phyloP scores from a whole-genome alignment of 2,797 vertebrate species.

The Cirrhinus mrigala region DNA sequence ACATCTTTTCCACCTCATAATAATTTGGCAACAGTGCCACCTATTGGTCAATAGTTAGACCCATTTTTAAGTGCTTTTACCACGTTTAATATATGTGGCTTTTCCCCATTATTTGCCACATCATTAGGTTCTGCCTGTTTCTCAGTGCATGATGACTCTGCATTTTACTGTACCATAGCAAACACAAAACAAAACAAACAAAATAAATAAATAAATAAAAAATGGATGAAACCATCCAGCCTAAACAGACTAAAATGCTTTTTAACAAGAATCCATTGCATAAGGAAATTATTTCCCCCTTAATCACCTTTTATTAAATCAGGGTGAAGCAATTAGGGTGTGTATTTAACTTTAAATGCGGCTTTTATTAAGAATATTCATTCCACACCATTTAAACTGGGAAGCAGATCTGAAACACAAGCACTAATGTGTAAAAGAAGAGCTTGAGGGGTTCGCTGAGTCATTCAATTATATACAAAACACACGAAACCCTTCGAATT shows the following conservation, averaged over 20 bases:
- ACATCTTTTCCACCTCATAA: too few species aligned
- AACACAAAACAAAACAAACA: neutral
- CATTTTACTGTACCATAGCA: neutral
- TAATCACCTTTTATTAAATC: slow-evolving; percentile 75
- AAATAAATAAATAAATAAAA: neutral
- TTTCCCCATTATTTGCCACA: neutral
- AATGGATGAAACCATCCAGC: slow-evolving; percentile 63
- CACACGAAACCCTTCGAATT: slow-evolving; percentile 66
- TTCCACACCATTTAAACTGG: slow-evolving; percentile 59
- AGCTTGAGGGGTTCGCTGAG: slow-evolving; percentile 59
- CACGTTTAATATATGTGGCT: neutral
- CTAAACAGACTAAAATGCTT: slow-evolving; percentile 65
- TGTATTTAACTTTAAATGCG: slow-evolving; percentile 69
- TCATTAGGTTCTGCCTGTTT: neutral
- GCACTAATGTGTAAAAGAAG: slow-evolving; percentile 66
- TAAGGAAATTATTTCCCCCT: slow-evolving; percentile 64
- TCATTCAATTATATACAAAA: slow-evolving; percentile 76
- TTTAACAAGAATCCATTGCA: slow-evolving; percentile 63
- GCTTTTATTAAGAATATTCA: slow-evolving; percentile 72
- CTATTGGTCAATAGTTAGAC: too few species aligned
- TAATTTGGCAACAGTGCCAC: too few species aligned
- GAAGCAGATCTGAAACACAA: slow-evolving; percentile 65
- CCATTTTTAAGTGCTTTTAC: too few species aligned
- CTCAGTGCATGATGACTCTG: neutral
- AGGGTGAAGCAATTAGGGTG: slow-evolving; percentile 76